Conservation (phyloP, 1,140 invertebrate genomes). For the Drosophila kikkawai region DNA sequence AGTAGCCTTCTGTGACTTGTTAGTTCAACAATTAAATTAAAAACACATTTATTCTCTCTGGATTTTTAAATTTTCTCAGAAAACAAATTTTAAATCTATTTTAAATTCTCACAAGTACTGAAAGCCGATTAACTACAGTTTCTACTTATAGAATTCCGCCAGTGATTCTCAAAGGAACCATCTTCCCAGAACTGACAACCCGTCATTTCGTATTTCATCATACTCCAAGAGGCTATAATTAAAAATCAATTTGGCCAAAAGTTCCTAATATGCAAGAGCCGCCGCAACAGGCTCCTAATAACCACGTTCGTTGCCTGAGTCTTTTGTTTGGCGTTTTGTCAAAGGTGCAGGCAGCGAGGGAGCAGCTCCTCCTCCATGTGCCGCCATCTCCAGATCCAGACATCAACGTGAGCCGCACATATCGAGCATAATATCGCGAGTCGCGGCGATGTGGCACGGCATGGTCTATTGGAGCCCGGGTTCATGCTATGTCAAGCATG, state of each 20-base stretch:
- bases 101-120: background rate
- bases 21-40: background rate
- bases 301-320: conserved; percentile 73
- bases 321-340: conserved; percentile 77
- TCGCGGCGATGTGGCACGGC: conserved; percentile 20
- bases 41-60: background rate
- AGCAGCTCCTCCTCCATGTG: conserved; percentile 27
- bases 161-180: conserved; percentile 19
- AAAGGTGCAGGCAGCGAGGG: conserved; percentile 59
- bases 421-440: conserved; percentile 67
- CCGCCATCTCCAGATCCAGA: conserved; percentile 46
- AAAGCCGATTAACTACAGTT: background rate
- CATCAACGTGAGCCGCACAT: conserved; percentile 75
- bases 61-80: background rate
- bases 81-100: background rate
- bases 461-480: conserved; percentile 60
- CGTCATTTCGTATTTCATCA: conserved; percentile 52
- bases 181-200: conserved; percentile 55
- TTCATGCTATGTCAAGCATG: conserved; percentile 82
- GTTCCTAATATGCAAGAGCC: conserved; percentile 74
- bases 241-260: conserved; percentile 78
- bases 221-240: conserved; percentile 62
- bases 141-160: background rate
- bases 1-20: background rate
- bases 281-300: conserved; percentile 54